These are phyloP conservation scores for Phoebastria nigripes DNA, from an alignment of 2,797 vertebrate genomes.

Conservation along the genomic window DNA sequence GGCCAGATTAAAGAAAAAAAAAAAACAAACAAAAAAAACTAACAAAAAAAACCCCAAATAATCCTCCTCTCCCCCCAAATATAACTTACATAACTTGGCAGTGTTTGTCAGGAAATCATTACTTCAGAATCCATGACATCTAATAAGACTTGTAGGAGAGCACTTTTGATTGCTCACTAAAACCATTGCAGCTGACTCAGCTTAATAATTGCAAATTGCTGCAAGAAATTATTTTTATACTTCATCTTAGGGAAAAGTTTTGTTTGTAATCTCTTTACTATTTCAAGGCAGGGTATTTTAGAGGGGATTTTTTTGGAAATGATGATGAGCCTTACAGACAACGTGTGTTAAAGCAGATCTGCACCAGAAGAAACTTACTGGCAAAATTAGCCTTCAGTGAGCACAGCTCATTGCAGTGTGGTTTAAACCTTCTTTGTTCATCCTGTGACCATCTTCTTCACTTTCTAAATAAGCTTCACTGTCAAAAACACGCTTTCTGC, in stretches of 20 bases:
- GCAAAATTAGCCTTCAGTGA: background rate
- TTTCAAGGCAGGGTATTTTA: background rate
- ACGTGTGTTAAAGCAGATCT: background rate
- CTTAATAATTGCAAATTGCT: background rate
- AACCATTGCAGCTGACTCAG: background rate
- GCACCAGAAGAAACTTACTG: too few species aligned
- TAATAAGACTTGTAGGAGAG: background rate
- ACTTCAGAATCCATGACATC: background rate
- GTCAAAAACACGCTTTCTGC: background rate
- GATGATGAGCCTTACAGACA: background rate
- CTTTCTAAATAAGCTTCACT: background rate
- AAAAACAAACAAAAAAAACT: too few species aligned
- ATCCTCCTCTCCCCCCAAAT: background rate
- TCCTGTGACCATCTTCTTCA: background rate
- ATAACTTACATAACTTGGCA: background rate
- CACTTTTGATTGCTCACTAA: background rate
- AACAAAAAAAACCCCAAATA: background rate
- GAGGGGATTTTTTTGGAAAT: background rate
- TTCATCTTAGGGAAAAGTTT: background rate
- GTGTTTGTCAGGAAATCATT: background rate
- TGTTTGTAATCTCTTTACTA: background rate
- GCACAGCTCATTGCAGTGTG: background rate
- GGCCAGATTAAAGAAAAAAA: background rate
- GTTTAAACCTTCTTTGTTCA: background rate
- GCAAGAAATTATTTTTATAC: background rate